Conservation (phyloP, 2,888 invertebrate species). For the Aethes cnicana region DNA sequence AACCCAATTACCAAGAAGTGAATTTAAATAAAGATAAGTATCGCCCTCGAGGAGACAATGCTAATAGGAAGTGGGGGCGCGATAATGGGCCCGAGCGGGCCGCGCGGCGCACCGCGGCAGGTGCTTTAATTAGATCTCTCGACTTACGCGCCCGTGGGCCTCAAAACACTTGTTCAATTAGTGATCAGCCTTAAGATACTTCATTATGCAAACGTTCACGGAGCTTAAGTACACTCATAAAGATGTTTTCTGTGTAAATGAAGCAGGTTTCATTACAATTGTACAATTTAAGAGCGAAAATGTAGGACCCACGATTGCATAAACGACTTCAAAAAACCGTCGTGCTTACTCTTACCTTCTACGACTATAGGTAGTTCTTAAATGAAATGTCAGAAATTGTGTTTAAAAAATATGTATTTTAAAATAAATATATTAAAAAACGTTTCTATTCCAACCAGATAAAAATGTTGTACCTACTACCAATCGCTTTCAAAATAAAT, state of each 20-base stretch:
- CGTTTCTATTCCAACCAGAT: no score
- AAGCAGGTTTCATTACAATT: constrained; percentile 3
- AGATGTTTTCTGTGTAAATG: constrained; percentile 20
- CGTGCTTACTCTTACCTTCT: no score
- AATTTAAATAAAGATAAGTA: constrained; percentile 83
- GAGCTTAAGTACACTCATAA: constrained; percentile 27
- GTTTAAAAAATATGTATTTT: no score
- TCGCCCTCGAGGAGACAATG: constrained; percentile 82
- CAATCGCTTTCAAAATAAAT: no score
- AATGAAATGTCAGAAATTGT: no score
- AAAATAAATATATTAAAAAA: no score
- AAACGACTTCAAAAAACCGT: no score
- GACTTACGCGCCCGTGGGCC: constrained; percentile 73
- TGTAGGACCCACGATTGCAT: no score
- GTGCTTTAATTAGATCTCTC: constrained; percentile 80
- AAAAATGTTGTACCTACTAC: no score
- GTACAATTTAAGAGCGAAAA: neutral
- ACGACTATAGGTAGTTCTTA: no score
- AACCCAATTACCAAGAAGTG: constrained; percentile 83
- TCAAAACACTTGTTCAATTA: constrained; percentile 80
- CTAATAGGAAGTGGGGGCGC: constrained; percentile 80
- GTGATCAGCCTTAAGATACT: constrained; percentile 70
- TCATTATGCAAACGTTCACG: constrained; percentile 57
- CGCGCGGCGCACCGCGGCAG: constrained; percentile 56
- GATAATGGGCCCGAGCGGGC: constrained; percentile 78